Conservation (phyloP, 1,140 invertebrate species). For the Asbolus verrucosus region DNA sequence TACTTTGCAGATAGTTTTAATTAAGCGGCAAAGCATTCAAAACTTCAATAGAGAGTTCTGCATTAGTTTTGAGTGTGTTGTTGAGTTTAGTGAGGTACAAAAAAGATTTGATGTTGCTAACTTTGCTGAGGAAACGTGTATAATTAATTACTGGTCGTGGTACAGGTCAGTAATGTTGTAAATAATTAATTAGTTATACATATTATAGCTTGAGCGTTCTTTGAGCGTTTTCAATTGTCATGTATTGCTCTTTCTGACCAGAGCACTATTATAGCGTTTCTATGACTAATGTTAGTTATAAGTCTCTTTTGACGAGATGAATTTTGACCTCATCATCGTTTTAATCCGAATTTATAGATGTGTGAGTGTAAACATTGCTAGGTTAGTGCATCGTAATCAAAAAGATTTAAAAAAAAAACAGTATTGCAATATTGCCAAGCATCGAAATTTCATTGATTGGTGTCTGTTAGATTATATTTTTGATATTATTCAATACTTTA, state of each 20-base stretch:
- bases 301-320: conserved; percentile 21
- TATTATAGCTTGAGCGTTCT: conserved; percentile 1
- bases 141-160: neutral
- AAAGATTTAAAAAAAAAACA: no score
- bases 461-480: conserved; percentile 39
- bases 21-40: no score
- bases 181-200: conserved; percentile 16
- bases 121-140: neutral
- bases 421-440: conserved; percentile 36
- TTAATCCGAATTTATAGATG: conserved; percentile 54
- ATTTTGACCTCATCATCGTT: conserved; percentile 42
- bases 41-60: no score
- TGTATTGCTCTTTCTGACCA: neutral
- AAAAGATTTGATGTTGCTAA: neutral
- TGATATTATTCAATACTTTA: conserved; percentile 41
- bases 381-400: conserved; percentile 24
- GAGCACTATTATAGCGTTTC: neutral
- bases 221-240: neutral
- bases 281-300: conserved; percentile 25
- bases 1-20: no score
- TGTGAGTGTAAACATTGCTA: conserved; percentile 28
- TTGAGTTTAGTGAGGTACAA: no score
- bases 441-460: conserved; percentile 27
- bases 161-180: neutral
- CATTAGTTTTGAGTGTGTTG: no score